Conservation (phyloP, 2,113 vertebrate species). For the Thryonomys swinderianus region DNA sequence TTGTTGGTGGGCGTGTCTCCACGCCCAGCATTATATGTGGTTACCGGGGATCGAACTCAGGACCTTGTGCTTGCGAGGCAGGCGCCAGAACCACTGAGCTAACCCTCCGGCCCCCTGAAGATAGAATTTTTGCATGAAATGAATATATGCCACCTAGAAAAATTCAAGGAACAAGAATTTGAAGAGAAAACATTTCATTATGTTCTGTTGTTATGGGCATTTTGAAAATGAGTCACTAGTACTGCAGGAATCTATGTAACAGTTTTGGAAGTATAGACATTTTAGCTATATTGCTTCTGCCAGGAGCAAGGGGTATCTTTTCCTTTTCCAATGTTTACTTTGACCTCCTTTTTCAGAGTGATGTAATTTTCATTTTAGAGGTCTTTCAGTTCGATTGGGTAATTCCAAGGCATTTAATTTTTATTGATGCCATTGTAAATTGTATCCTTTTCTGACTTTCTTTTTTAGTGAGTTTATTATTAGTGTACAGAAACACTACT, state of each 20-base stretch:
- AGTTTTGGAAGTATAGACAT: neutral
- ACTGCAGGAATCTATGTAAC: neutral
- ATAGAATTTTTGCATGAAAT: no score
- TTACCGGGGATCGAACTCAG: no score
- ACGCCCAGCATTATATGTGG: no score
- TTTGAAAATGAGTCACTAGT: neutral
- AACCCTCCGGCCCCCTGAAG: no score
- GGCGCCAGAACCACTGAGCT: no score
- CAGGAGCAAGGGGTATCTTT: neutral
- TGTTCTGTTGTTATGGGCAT: neutral
- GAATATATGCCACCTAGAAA: no score
- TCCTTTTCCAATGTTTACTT: neutral
- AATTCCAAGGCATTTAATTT: neutral
- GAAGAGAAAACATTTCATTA: no score
- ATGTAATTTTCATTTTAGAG: neutral
- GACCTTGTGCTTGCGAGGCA: no score
- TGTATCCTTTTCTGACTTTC: neutral
- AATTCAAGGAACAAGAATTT: no score
- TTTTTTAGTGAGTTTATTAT: neutral
- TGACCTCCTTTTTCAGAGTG: neutral
- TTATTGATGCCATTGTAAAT: neutral
- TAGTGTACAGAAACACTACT: neutral
- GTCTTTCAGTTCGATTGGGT: neutral
- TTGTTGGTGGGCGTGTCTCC: no score
- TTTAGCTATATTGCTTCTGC: neutral